Conservation (phyloP, 2,797 vertebrate genomes). For the Lacerta bilineata region DNA sequence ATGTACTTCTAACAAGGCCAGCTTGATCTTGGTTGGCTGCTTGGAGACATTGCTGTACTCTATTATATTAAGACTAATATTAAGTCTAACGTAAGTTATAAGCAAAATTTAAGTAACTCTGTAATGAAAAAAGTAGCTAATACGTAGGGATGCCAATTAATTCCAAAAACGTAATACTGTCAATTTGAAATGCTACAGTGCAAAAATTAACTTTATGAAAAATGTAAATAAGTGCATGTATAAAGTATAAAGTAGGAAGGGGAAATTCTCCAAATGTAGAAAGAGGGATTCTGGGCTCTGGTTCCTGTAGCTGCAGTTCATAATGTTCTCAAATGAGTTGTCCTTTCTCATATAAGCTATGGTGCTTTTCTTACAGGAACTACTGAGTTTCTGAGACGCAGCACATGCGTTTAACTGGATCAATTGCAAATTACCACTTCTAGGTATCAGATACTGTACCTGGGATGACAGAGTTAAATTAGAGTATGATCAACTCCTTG, state of each 20-base stretch:
- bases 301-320: background rate
- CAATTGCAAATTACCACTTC: background rate
- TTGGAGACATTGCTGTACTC: constrained; percentile 44
- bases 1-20: constrained; percentile 53
- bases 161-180: constrained; percentile 23
- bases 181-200: background rate
- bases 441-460: background rate
- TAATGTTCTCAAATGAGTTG: background rate
- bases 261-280: background rate
- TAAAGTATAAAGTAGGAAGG: background rate
- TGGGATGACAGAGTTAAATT: background rate
- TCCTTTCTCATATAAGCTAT: background rate
- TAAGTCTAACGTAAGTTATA: constrained; percentile 40
- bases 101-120: constrained; percentile 36
- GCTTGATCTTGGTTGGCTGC: constrained; percentile 63
- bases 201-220: background rate
- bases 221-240: constrained; percentile 4
- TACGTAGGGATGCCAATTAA: constrained; percentile 5
- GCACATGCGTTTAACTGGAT: background rate
- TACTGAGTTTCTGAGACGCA: background rate
- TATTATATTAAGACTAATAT: constrained; percentile 34
- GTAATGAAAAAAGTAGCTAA: background rate
- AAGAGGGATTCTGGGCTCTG: fast-evolving
- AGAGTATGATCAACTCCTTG: background rate
- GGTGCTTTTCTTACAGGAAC: background rate